These are phyloP conservation scores for Drosophila ficusphila DNA, from an alignment of 1,140 invertebrate genomes.

Conservation along the genomic window DNA sequence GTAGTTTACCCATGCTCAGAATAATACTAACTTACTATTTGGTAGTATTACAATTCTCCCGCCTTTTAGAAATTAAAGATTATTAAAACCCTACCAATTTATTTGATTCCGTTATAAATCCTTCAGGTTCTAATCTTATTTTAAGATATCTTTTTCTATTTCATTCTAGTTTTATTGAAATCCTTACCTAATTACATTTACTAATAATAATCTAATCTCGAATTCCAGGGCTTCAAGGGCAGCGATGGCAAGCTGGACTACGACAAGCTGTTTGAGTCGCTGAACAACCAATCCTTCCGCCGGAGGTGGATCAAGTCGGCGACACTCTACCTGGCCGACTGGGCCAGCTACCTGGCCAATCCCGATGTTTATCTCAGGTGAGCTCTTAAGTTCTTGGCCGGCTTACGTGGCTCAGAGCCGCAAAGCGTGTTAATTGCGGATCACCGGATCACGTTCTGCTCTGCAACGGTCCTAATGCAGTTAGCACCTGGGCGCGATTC, in stretches of 20 bases:
- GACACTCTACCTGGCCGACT: slow-evolving; percentile 90
- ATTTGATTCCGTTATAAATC: too few species aligned
- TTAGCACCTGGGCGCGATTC: slow-evolving; percentile 72
- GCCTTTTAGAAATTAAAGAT: too few species aligned
- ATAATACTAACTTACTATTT: too few species aligned
- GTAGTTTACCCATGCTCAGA: too few species aligned
- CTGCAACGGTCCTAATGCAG: slow-evolving; percentile 56
- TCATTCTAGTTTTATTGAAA: background rate
- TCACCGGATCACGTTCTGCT: slow-evolving; percentile 65
- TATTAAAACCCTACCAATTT: too few species aligned
- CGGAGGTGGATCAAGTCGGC: slow-evolving; percentile 91
- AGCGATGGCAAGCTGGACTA: slow-evolving; percentile 89
- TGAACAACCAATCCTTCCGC: slow-evolving; percentile 91
- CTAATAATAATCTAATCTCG: background rate
- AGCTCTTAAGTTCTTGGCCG: slow-evolving; percentile 68
- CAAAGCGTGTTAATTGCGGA: slow-evolving; percentile 60
- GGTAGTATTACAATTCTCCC: too few species aligned
- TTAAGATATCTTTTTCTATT: too few species aligned
- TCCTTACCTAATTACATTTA: background rate
- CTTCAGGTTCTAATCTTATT: too few species aligned
- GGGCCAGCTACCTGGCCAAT: slow-evolving; percentile 90
- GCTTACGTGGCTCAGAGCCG: slow-evolving; percentile 36
- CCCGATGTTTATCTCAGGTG: slow-evolving; percentile 90
- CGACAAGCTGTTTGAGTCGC: slow-evolving; percentile 89
- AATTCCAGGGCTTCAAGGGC: slow-evolving; percentile 85